Evolutionary conservation across 2,888 invertebrate species (phyloP), one percentile per base, ranked within the genome.

Genomic region (Pterostichus niger): DNA sequence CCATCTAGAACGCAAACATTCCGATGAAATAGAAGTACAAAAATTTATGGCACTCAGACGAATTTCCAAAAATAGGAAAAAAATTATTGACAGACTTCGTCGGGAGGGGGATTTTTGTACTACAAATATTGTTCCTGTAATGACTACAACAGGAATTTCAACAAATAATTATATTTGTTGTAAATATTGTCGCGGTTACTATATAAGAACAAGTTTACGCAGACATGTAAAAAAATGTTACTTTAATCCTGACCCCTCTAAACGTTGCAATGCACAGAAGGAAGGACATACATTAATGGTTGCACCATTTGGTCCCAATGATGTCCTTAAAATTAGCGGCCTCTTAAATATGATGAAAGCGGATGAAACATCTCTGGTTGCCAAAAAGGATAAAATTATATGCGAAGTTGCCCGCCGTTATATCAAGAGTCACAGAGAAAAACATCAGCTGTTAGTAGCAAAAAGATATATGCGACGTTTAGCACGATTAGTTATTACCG

Each of bases 351-450:
- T 78, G 59, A 73, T 86, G 24, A 24, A 24, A 24, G 24, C 24
- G 24, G 24, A 24, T 24, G 77, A 85, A 31, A 56, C 85, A n/a
- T 84, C 85, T 7, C 15, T 85, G 61, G 83, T 83, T 6, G 85
- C 85, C 0, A 86, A 85, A 82, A 84, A 73, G 76, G 85, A 85
- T 77, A 6, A 54, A 75, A 84, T 85, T 9, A 85, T 86, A 61
- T 85, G 85, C 77, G 85, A 85, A 82, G 85, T 85, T 56, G 85
- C 49, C 7, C n/a, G 84, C 15, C 31, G 75, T 44, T 84, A 82
- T 35, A 64, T 84, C 44, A 52, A 78, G 24, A 24, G 79, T 10
- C 85, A 85, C 24, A 84, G 83, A 84, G 84, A 86, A 35, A 85
- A 84, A 75, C 85, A 86, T 84, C 24, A 85, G 3, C 4, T 83